Evolutionary conservation across 2,113 vertebrate species (phyloP).

Genomic region (Phyllostomus hastatus): DNA sequence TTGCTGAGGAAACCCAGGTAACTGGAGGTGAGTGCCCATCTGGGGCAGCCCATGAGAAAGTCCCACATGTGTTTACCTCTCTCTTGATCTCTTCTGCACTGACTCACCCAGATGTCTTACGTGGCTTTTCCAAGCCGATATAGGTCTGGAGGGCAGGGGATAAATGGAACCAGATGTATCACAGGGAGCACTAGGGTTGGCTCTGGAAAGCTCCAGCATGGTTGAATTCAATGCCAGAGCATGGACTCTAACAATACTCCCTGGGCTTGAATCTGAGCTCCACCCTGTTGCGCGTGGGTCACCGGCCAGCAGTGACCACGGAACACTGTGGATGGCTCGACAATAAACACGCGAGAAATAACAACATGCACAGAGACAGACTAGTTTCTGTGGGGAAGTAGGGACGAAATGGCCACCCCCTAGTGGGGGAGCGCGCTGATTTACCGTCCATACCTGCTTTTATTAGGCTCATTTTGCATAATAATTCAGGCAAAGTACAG

Average conservation of each 20-base stretch:
- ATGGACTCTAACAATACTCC: not conserved
- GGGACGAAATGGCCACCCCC: too few species aligned
- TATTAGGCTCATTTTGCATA: too few species aligned
- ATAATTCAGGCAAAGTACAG: too few species aligned
- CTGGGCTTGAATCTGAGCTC: not conserved
- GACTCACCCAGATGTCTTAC: not conserved
- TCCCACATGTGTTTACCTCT: too few species aligned
- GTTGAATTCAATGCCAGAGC: not conserved
- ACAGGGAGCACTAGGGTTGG: accelerated
- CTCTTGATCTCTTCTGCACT: not conserved
- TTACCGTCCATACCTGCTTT: too few species aligned
- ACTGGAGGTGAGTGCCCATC: not conserved
- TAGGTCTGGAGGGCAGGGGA: not conserved
- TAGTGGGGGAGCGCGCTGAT: too few species aligned
- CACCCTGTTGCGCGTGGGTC: too few species aligned
- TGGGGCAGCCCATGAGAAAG: not conserved
- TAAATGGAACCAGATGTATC: not conserved
- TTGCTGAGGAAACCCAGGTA: not conserved
- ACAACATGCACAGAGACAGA: too few species aligned
- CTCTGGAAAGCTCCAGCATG: not conserved
- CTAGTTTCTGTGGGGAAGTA: too few species aligned
- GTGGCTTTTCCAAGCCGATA: not conserved
- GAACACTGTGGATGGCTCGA: too few species aligned
- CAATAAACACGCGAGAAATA: too few species aligned
- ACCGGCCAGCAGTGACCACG: too few species aligned